Base-by-base conservation (phyloP, 1,140 invertebrate genomes). In the Trichoplusia ni region DNA sequence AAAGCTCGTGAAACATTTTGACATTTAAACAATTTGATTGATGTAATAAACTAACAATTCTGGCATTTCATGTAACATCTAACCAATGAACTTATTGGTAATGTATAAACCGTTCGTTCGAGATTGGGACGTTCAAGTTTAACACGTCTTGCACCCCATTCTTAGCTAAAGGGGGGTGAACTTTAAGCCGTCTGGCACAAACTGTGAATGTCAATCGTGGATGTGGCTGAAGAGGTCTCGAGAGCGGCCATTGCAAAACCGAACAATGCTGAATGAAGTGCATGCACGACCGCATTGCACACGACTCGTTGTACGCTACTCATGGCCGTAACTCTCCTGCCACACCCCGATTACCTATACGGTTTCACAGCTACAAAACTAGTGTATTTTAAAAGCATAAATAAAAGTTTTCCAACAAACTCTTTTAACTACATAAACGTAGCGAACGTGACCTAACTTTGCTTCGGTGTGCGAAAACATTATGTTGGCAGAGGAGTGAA, bases 211-310 rank as follows among this genome's bases (percentile, higher is more conserved):
- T 78, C 82, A 84, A 89, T 84, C 75, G 80, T 75, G 74, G 76
- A 65, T 68, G 70, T 47, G 65, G 46, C 23, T 37, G 31, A 63
- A 86, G 81, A 47, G 79, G 67, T 64, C 81, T 86, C 65, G 61
- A 81, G 67, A 63, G 71, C 69, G 69, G 63, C 67, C 70, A 78
- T 77, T 79, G 72, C 77, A 46, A 69, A 71, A 75, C 75, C 65
- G 73, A 84, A 89, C 82, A 85, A 89, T 85, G 77, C 72, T 62
- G 58, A 79, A 78, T 83, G 73, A 71, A 82, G 81, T 80, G 73
- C 69, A 76, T 70, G 38, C 53, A 40, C 31, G 37, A 77, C 70
- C 70, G 60, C 70, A 77, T 76, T 71, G 68, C 71, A 72, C 60
- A 61, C 25, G 14, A 16, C 38, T 13, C 14, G 16, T 16, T 3